Conservation (phyloP, 2,888 invertebrate species). For the Junonia oenone region DNA sequence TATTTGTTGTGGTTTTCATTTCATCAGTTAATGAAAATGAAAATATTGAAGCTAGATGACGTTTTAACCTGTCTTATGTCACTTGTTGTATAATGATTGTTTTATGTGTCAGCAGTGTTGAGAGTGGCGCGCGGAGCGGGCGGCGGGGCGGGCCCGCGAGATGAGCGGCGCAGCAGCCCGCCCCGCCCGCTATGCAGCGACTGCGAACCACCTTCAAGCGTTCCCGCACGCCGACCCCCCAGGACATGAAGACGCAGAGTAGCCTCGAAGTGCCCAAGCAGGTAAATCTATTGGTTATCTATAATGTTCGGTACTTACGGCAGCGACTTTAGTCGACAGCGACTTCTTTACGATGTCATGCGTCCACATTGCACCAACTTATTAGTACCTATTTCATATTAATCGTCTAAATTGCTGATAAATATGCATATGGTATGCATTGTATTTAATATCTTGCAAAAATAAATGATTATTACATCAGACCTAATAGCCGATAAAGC, state of each 20-base stretch:
- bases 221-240: slow-evolving; percentile 92
- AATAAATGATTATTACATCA: no score
- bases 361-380: no score
- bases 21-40: no score
- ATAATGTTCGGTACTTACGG: no score
- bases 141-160: slow-evolving; percentile 70
- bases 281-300: slow-evolving; percentile 58
- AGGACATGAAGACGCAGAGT: slow-evolving; percentile 94
- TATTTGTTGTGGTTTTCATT: no score
- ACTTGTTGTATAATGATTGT: background rate
- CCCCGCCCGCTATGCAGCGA: slow-evolving; percentile 83
- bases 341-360: no score
- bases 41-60: background rate
- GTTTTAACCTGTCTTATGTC: background rate
- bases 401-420: no score
- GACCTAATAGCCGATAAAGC: no score
- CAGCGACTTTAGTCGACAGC: no score
- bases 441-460: no score
- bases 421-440: no score
- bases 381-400: no score
- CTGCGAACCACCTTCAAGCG: slow-evolving; percentile 92
- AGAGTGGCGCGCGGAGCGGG: slow-evolving; percentile 45
- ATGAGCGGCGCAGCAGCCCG: slow-evolving; percentile 67
- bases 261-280: slow-evolving; percentile 94
- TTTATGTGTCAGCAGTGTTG: slow-evolving; percentile 35